Conservation (phyloP, 2,113 vertebrate species). For the Rousettus leschenaultii region DNA sequence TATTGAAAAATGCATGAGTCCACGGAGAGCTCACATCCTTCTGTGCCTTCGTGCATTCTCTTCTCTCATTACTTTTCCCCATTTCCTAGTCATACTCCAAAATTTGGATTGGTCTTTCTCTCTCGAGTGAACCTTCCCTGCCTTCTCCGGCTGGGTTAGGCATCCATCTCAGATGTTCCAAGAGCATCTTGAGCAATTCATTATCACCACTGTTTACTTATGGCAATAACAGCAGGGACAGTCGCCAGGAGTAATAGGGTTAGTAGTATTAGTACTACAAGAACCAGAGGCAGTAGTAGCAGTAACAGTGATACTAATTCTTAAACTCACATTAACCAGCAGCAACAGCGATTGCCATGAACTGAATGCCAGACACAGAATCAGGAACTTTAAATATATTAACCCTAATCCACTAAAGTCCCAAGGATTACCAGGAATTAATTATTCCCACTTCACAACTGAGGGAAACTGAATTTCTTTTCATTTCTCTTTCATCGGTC, state of each 20-base stretch:
- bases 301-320: accelerated
- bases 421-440: background rate
- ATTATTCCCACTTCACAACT: background rate
- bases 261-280: background rate
- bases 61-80: background rate
- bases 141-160: background rate
- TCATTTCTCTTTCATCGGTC: background rate
- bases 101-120: background rate
- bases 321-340: background rate
- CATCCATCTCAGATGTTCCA: background rate
- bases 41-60: background rate
- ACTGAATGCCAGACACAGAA: background rate
- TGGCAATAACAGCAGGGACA: accelerated
- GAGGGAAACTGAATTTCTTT: background rate
- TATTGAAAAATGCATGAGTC: background rate
- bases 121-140: background rate
- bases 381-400: background rate
- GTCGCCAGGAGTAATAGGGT: too few relatives aligned
- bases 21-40: background rate
- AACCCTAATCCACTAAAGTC: background rate
- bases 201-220: background rate
- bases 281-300: background rate
- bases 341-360: background rate
- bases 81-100: background rate
- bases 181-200: background rate